Conservation (phyloP, 92 coral and sea anemone species). For the Actinostola sp. region DNA sequence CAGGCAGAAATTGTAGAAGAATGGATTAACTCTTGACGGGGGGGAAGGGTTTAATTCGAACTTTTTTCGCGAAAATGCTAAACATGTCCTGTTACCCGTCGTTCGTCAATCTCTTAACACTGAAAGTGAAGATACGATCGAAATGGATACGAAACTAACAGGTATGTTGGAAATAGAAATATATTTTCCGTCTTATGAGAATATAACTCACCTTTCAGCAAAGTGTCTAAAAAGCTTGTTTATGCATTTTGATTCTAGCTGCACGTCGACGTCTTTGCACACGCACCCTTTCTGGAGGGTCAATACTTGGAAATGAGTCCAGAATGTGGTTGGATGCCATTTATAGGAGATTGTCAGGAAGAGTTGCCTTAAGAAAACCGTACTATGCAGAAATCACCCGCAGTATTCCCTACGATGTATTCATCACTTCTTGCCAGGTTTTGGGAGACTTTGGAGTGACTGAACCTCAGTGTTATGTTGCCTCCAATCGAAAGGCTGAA, state of each 20-base stretch:
- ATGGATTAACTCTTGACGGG: conserved; percentile 5
- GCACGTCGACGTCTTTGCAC: conserved; percentile 13
- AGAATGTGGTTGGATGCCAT: conserved; percentile 47
- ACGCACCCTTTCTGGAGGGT: conserved; percentile 22
- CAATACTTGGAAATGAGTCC: conserved; percentile 29
- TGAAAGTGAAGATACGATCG: conserved; percentile 12
- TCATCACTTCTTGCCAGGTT: conserved; percentile 10
- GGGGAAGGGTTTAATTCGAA: neutral
- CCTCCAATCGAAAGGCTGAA: conserved; percentile 58
- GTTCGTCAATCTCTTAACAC: neutral
- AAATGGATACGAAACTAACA: neutral
- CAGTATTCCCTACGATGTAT: conserved; percentile 51
- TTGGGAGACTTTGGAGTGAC: conserved; percentile 12
- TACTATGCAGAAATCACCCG: conserved; percentile 42
- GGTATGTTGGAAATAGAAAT: conserved; percentile 5
- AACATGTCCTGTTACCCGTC: neutral
- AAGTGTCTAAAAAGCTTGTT: neutral
- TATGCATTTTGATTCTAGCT: neutral
- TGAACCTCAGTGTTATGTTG: conserved; percentile 37
- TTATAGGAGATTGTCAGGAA: conserved; percentile 40
- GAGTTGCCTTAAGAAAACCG: conserved; percentile 41
- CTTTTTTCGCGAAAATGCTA: conserved; percentile 8
- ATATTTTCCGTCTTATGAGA: neutral
- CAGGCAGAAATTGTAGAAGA: neutral
- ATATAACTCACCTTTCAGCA: neutral